phyloP scores from a whole-genome alignment of 2,888 invertebrate genomes.

The Leptopilina drosophilae region DNA sequence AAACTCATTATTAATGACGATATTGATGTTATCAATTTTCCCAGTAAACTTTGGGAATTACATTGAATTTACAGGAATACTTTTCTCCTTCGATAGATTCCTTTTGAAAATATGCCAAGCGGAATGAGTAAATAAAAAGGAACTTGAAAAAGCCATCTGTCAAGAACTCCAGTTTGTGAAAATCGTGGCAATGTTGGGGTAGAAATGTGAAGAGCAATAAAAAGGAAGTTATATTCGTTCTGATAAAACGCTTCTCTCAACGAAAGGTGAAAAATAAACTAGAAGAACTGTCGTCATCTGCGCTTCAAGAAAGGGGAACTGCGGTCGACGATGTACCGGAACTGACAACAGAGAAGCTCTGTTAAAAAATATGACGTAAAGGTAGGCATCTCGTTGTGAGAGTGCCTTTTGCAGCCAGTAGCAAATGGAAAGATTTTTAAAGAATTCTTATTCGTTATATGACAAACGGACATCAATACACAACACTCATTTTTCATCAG shows the following conservation, averaged over 20 bases:
- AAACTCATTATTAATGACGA: not conserved
- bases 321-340: constrained; percentile 19
- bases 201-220: constrained; percentile 24
- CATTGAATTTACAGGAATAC: not conserved
- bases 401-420: not conserved
- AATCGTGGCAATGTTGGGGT: constrained; percentile 9
- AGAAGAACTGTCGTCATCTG: constrained; percentile 23
- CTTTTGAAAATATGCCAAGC: constrained; percentile 6
- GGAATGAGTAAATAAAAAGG: not conserved
- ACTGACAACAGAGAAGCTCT: constrained; percentile 33
- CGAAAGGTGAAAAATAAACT: constrained; percentile 24
- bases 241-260: constrained; percentile 22
- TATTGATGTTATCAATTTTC: not conserved
- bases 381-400: not conserved
- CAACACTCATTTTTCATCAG: not conserved
- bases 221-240: constrained; percentile 32
- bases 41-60: not conserved
- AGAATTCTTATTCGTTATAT: not conserved
- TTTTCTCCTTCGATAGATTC: not conserved
- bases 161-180: constrained; percentile 21
- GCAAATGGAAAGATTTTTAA: not conserved
- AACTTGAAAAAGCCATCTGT: constrained; percentile 23
- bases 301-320: constrained; percentile 36
- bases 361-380: constrained; percentile 31
- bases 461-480: not conserved